A percentile compares a stretch with the other conserved stretches of the same genome.
phyloP scores from a whole-genome alignment of 2,888 invertebrate genomes.

The Leistus spinibarbis region DNA sequence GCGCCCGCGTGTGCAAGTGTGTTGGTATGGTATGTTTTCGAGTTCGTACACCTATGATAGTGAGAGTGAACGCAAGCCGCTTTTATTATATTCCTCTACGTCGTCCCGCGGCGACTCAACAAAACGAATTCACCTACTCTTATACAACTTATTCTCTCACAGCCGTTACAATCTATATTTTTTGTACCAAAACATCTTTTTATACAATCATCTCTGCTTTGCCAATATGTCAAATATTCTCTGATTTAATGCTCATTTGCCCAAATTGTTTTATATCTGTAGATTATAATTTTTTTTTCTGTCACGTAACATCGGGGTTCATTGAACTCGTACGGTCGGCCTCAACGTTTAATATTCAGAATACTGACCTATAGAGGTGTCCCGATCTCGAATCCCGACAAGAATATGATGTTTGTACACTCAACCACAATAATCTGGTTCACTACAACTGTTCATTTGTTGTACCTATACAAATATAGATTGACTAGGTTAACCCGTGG shows the following conservation, averaged over 20 bases:
- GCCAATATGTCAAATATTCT: background rate
- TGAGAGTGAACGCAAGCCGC: slow-evolving; percentile 23
- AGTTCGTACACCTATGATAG: slow-evolving; percentile 36
- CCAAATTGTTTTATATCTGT: background rate
- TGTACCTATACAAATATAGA: no score
- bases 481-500: no score
- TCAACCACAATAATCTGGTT: background rate
- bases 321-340: background rate
- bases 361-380: background rate
- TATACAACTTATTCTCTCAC: background rate
- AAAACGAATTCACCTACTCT: background rate
- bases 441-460: no score
- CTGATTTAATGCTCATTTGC: background rate
- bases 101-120: background rate
- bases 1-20: background rate
- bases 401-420: background rate
- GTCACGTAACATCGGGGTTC: background rate
- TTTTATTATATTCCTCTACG: slow-evolving; percentile 7
- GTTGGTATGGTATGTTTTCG: background rate
- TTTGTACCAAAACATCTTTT: background rate
- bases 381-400: background rate
- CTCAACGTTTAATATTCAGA: background rate
- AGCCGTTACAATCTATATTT: background rate
- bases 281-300: background rate
- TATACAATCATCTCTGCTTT: background rate